A percentile compares a stretch with the other conserved stretches of the same genome.
These are phyloP conservation scores for Oophaga pumilio DNA, from an alignment of 2,113 vertebrate species.

Conservation along the genomic window DNA sequence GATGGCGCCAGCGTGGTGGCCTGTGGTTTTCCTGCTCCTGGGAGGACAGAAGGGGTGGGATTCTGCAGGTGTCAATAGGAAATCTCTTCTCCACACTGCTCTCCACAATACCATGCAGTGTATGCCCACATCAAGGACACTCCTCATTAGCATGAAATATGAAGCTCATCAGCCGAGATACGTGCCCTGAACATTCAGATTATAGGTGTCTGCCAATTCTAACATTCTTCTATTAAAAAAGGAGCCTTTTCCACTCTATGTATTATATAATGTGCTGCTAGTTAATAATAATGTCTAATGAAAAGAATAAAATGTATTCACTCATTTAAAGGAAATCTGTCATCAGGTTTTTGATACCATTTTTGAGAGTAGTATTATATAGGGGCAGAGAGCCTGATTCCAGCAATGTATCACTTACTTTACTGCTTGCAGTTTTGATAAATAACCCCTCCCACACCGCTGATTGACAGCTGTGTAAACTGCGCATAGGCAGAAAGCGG, in stretches of 20 bases:
- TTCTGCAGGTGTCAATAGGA: slow-evolving; percentile 69
- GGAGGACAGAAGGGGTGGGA: slow-evolving; percentile 67
- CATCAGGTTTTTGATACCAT: no score
- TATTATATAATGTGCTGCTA: background rate
- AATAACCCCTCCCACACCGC: no score
- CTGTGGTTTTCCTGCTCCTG: slow-evolving; percentile 90
- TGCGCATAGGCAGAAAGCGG: no score
- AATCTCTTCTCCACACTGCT: slow-evolving; percentile 49
- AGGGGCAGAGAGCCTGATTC: no score
- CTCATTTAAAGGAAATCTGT: background rate
- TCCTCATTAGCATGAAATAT: slow-evolving; percentile 24
- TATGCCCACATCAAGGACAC: slow-evolving; percentile 50
- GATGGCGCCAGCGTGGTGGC: slow-evolving; percentile 94
- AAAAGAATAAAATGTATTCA: background rate
- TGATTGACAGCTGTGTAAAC: no score
- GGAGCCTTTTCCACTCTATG: background rate
- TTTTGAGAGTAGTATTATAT: no score
- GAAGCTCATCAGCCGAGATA: background rate
- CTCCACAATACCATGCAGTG: background rate
- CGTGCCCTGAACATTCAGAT: background rate
- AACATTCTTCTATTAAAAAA: background rate
- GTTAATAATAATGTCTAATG: background rate
- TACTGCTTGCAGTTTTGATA: no score
- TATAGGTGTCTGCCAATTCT: background rate
- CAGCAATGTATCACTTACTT: no score